Evolutionary conservation across 1,140 invertebrate species (phyloP).

Genomic region (Linepithema humile): DNA sequence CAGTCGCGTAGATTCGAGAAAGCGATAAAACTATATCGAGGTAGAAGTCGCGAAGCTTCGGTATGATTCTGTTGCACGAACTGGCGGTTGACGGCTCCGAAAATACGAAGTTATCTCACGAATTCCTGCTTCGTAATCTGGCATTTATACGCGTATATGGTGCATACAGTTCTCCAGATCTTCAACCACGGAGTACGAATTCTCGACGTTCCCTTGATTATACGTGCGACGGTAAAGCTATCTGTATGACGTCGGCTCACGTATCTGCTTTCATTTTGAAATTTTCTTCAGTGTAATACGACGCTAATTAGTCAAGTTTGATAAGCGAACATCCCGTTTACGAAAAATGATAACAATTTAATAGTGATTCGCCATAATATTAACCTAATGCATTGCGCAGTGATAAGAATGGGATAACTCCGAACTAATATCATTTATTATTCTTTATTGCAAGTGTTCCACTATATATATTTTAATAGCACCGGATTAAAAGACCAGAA

Average conservation of each 20-base stretch:
- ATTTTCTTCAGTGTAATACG: constrained; percentile 36
- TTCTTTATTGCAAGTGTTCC: constrained; percentile 10
- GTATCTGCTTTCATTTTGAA: constrained; percentile 15
- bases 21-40: constrained; percentile 41
- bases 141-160: constrained; percentile 46
- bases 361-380: too few species aligned
- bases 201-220: constrained; percentile 63
- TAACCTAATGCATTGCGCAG: too few species aligned
- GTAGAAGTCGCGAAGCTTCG: constrained; percentile 20
- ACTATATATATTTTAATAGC: constrained; percentile 39
- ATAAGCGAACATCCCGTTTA: not conserved
- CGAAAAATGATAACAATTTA: too few species aligned
- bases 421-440: not conserved
- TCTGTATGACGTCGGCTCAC: not conserved
- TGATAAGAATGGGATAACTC: too few species aligned
- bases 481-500: constrained; percentile 51
- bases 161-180: constrained; percentile 44
- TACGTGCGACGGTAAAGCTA: constrained; percentile 37
- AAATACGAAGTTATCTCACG: constrained; percentile 71
- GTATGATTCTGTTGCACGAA: constrained; percentile 32
- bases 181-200: constrained; percentile 50
- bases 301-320: not conserved
- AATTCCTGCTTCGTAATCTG: constrained; percentile 60
- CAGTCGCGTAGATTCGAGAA: constrained; percentile 14
- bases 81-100: constrained; percentile 39